These are phyloP conservation scores for Phylloscopus trochilus DNA, from an alignment of 2,113 vertebrate species.

Conservation along the genomic window DNA sequence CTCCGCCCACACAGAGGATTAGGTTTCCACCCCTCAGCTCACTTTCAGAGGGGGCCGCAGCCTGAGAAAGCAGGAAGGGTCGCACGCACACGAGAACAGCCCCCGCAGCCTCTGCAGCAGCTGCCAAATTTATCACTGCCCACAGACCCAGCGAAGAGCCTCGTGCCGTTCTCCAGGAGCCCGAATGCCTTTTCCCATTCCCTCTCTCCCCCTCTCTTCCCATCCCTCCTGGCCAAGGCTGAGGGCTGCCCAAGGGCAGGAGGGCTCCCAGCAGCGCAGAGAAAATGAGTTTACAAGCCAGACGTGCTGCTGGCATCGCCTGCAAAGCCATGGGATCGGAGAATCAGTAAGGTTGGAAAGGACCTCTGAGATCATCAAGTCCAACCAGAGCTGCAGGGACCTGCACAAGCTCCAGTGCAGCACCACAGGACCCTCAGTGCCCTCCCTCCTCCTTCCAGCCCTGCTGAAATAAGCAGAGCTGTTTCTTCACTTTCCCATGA, in stretches of 20 bases:
- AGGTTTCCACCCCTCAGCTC: neutral
- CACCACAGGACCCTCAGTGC: accelerated
- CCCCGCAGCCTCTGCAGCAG: neutral
- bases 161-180: neutral
- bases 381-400: neutral
- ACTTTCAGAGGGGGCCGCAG: neutral
- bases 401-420: neutral
- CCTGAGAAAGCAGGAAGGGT: neutral
- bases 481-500: constrained; percentile 41
- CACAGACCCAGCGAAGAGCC: neutral
- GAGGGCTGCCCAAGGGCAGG: accelerated
- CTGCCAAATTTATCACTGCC: constrained; percentile 1
- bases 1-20: neutral
- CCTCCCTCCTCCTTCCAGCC: neutral
- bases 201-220: neutral
- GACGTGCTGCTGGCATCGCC: accelerated
- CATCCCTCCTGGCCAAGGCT: accelerated
- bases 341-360: neutral
- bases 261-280: too few relatives aligned
- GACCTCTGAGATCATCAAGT: neutral
- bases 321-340: neutral
- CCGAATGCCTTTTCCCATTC: neutral
- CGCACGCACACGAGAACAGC: neutral
- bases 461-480: neutral
- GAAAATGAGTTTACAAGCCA: accelerated